Percentiles rank a stretch among this genome's conserved stretches.
phyloP scores from a whole-genome alignment of 2,888 invertebrate genomes.

The Cryptophagus acutangulus region DNA sequence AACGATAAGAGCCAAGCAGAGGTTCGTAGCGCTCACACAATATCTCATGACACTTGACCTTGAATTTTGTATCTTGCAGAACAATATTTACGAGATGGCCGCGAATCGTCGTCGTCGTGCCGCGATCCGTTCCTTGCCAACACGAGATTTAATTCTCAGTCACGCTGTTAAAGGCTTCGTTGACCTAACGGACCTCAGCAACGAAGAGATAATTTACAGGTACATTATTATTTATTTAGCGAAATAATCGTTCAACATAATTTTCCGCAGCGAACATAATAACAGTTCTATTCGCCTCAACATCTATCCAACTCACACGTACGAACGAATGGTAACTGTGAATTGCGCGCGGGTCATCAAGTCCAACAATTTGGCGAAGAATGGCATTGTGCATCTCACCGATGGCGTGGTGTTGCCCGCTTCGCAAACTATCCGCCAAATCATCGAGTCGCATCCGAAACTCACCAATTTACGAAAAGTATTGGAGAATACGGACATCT shows the following conservation, averaged over 20 bases:
- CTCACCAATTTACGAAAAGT: constrained; percentile 57
- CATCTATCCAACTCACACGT: constrained; percentile 51
- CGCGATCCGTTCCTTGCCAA: constrained; percentile 41
- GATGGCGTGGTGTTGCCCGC: constrained; percentile 57
- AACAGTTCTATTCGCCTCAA: constrained; percentile 55
- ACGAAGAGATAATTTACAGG: constrained; percentile 52
- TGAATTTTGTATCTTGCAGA: constrained; percentile 43
- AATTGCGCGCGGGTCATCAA: constrained; percentile 63
- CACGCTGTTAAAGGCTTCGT: constrained; percentile 57
- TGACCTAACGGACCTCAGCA: constrained; percentile 54
- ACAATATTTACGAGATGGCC: constrained; percentile 46
- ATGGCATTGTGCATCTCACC: constrained; percentile 63
- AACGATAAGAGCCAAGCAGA: constrained; percentile 52
- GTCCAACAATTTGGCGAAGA: constrained; percentile 58
- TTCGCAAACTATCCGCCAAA: constrained; percentile 53
- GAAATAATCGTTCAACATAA: too few species aligned
- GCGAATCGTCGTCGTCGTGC: constrained; percentile 31
- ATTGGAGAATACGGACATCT: constrained; percentile 55
- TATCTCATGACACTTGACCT: too few species aligned
- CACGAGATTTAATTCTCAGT: constrained; percentile 52
- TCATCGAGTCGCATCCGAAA: constrained; percentile 55
- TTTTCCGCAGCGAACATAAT: constrained; percentile 44
- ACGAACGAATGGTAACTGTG: constrained; percentile 54
- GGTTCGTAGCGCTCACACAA: constrained; percentile 27
- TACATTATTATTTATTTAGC: constrained; percentile 20